Evolutionary conservation across 2,888 invertebrate species (phyloP).

Genomic region (Ernsta delagoae): DNA sequence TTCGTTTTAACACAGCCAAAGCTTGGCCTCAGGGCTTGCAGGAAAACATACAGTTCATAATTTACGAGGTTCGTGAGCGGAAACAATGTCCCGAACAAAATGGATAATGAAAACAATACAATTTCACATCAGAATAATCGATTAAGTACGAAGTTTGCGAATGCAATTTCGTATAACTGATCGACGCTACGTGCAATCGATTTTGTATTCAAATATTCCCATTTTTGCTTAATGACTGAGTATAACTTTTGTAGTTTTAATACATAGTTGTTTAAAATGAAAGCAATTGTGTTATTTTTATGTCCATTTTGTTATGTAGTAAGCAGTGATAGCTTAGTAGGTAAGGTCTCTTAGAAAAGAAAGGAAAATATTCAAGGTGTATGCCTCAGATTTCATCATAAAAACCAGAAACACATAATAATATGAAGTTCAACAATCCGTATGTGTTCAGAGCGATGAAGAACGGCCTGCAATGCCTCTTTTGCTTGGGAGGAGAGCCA

Average conservation of each 20-base stretch:
- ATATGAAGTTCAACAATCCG: too few species aligned
- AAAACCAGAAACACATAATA: too few species aligned
- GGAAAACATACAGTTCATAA: conserved; percentile 77
- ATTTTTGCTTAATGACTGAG: conserved; percentile 14
- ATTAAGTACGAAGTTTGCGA: conserved; percentile 64
- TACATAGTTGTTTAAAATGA: background rate
- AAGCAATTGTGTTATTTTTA: background rate
- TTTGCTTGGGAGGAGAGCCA: too few species aligned
- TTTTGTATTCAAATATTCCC: conserved; percentile 32
- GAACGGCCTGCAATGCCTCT: too few species aligned
- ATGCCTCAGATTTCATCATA: too few species aligned
- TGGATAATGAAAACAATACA: conserved; percentile 75
- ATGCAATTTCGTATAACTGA: conserved; percentile 55
- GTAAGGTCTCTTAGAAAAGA: too few species aligned
- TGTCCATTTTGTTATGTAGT: background rate
- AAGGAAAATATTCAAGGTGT: too few species aligned
- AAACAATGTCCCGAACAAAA: conserved; percentile 78
- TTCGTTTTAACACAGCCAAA: conserved; percentile 76
- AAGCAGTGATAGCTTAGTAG: too few species aligned
- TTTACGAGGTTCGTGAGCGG: conserved; percentile 75
- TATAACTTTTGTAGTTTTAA: conserved; percentile 9
- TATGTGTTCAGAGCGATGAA: too few species aligned
- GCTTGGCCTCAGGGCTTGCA: conserved; percentile 71
- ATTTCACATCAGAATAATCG: conserved; percentile 77
- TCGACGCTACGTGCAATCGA: conserved; percentile 46